These are phyloP conservation scores for Mirza zaza DNA, from an alignment of 2,113 vertebrate species.

Conservation along the genomic window DNA sequence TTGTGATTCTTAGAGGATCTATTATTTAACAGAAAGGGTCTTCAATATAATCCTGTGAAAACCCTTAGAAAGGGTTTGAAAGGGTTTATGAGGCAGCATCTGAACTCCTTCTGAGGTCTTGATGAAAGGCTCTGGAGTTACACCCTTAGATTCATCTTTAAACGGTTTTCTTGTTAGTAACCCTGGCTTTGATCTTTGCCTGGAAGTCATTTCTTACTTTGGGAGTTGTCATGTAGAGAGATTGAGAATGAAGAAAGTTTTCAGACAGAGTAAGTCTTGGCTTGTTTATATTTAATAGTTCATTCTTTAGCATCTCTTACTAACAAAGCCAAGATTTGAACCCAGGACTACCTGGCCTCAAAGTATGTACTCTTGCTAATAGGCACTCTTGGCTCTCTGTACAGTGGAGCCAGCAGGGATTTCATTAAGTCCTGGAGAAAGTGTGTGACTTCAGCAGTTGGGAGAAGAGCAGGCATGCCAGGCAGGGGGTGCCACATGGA, in stretches of 20 bases:
- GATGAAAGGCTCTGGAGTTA: not conserved
- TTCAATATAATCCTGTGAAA: not conserved
- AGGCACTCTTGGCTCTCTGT: not conserved
- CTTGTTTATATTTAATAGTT: not conserved
- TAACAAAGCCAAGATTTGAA: not conserved
- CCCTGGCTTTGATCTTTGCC: not conserved
- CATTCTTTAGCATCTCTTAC: not conserved
- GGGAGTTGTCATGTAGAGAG: not conserved
- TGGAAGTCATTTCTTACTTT: not conserved
- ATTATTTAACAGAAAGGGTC: not conserved
- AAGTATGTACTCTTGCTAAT: not conserved
- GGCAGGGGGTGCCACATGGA: not conserved
- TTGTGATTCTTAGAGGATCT: not conserved
- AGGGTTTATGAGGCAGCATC: not conserved
- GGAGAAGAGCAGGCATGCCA: not conserved
- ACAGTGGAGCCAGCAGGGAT: not conserved
- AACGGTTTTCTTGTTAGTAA: not conserved
- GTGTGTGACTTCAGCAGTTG: not conserved
- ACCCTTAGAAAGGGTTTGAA: not conserved
- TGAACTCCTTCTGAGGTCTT: not conserved
- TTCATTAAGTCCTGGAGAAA: not conserved
- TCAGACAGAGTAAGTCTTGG: not conserved
- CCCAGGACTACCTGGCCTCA: not conserved
- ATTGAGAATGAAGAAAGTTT: not conserved
- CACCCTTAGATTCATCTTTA: not conserved